Conservation (phyloP, 92 coral and sea anemone species). For the Phenganax marumi region DNA sequence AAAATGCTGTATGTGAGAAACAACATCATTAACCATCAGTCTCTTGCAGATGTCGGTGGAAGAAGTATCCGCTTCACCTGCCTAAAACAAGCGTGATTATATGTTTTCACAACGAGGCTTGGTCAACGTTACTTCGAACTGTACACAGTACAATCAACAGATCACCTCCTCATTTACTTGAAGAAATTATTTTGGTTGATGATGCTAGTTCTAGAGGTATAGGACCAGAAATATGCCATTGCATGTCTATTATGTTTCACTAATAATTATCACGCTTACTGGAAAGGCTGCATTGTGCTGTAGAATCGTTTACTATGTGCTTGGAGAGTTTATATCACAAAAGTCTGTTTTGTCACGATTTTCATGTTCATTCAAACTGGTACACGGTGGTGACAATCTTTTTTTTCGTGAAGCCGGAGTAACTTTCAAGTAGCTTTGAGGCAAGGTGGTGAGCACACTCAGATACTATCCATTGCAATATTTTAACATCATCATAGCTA, state of each 20-base stretch:
- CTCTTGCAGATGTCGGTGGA: slow-evolving; percentile 33
- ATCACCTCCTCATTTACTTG: slow-evolving; percentile 84
- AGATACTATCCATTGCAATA: no score
- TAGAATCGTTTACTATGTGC: no score
- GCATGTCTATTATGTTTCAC: background rate
- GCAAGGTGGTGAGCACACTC: no score
- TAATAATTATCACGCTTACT: background rate
- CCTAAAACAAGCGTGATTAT: slow-evolving; percentile 84
- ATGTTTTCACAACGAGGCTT: slow-evolving; percentile 97
- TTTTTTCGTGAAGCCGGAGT: no score
- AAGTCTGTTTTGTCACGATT: no score
- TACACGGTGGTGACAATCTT: no score
- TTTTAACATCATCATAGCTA: no score
- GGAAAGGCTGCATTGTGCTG: background rate
- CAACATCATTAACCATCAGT: no score
- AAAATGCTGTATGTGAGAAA: no score
- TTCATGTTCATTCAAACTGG: no score
- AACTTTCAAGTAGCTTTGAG: no score
- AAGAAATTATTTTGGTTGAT: slow-evolving; percentile 89
- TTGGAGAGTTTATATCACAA: no score
- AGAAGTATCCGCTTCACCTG: slow-evolving; percentile 78
- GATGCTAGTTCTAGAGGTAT: slow-evolving; percentile 96
- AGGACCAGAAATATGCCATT: background rate
- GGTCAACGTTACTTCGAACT: slow-evolving; percentile 92
- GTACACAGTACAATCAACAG: slow-evolving; percentile 96